These are phyloP conservation scores for Nymphalis polychloros DNA, from an alignment of 2,888 invertebrate species.

Conservation along the genomic window DNA sequence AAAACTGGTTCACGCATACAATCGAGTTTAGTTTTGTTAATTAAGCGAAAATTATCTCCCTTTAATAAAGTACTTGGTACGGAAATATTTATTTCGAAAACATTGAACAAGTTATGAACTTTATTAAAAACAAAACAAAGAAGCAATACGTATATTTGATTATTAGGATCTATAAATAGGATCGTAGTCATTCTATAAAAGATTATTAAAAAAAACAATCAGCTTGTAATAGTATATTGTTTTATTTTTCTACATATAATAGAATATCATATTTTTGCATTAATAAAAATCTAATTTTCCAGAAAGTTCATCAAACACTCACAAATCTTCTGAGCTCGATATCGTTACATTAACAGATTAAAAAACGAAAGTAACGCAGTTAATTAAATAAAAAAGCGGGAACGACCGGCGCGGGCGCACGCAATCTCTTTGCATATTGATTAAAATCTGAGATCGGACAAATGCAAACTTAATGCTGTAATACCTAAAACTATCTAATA, in stretches of 20 bases:
- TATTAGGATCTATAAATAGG: too few relatives aligned
- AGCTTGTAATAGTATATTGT: too few relatives aligned
- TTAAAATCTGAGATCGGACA: conserved; percentile 55
- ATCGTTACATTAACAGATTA: conserved; percentile 39
- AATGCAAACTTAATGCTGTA: conserved; percentile 38
- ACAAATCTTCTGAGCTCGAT: conserved; percentile 26
- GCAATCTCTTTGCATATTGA: conserved; percentile 67
- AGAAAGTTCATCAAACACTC: conserved; percentile 24
- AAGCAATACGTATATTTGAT: too few relatives aligned
- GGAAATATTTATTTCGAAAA: conserved; percentile 17
- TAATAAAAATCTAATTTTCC: neutral
- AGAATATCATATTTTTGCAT: neutral
- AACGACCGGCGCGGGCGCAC: conserved; percentile 44
- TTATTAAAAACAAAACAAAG: too few relatives aligned
- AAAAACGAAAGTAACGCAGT: conserved; percentile 46
- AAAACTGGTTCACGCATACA: conserved; percentile 37
- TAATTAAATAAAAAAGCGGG: conserved; percentile 54
- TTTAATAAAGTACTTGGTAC: conserved; percentile 21
- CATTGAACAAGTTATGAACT: neutral
- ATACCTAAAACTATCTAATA: conserved; percentile 23
- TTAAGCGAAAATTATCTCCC: conserved; percentile 36
- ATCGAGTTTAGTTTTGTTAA: conserved; percentile 39
- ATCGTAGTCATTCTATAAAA: too few relatives aligned
- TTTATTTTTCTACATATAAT: too few relatives aligned
- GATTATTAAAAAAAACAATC: too few relatives aligned